Percentiles rank a stretch among this genome's conserved stretches.
Conservation (phyloP, 2,888 invertebrate species). For the Lasioglossum malachurum region DNA sequence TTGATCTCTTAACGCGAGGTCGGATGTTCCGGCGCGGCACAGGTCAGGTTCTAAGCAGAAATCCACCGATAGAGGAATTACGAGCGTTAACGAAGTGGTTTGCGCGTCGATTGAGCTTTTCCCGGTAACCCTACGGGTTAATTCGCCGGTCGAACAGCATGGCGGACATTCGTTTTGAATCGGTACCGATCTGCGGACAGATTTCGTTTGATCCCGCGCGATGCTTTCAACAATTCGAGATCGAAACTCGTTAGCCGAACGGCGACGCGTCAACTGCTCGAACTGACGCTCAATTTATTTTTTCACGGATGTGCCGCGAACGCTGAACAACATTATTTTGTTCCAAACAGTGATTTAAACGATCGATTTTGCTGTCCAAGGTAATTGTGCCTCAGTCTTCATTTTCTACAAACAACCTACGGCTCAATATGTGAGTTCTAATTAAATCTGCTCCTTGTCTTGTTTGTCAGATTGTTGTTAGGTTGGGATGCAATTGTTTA, state of each 20-base stretch:
- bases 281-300: not conserved
- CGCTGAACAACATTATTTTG: not conserved
- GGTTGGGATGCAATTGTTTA: too few species aligned
- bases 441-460: too few species aligned
- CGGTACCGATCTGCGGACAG: not conserved
- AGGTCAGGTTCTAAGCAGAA: constrained; percentile 15
- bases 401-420: too few species aligned
- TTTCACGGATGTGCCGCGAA: not conserved
- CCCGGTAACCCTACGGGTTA: constrained; percentile 32
- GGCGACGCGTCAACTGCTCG: not conserved
- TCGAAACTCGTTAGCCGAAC: not conserved
- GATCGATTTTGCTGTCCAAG: too few species aligned
- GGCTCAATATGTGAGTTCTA: too few species aligned
- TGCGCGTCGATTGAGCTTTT: constrained; percentile 44
- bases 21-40: not conserved
- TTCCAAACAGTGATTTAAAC: too few species aligned
- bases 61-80: constrained; percentile 30
- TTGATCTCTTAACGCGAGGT: constrained; percentile 48
- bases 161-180: not conserved
- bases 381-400: too few species aligned
- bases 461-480: too few species aligned
- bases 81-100: constrained; percentile 37
- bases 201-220: not conserved
- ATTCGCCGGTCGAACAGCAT: not conserved
- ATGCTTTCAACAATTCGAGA: not conserved